phyloP scores from a whole-genome alignment of 2,888 invertebrate species.

The Tachystola acroxantha region DNA sequence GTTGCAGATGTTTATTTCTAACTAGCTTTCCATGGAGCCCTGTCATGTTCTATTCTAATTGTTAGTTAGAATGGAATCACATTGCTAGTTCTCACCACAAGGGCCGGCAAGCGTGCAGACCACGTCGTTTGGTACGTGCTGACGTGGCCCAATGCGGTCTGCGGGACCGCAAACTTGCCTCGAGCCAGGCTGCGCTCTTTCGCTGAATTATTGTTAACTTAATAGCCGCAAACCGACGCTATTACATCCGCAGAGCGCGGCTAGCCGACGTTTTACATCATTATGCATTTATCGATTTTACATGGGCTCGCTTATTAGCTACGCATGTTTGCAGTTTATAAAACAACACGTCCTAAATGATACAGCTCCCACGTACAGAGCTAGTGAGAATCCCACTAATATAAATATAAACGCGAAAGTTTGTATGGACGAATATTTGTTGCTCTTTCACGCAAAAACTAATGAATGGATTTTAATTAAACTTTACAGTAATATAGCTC shows the following conservation, averaged over 20 bases:
- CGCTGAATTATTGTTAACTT: slow-evolving; percentile 32
- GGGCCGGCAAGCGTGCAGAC: neutral
- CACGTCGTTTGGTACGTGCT: slow-evolving; percentile 14
- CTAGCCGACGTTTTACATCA: slow-evolving; percentile 22
- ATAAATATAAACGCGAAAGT: too few species aligned
- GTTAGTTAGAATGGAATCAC: slow-evolving; percentile 6
- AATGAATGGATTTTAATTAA: too few species aligned
- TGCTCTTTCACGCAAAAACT: too few species aligned
- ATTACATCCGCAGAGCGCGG: slow-evolving; percentile 25
- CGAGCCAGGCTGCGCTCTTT: slow-evolving; percentile 14
- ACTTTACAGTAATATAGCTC: too few species aligned
- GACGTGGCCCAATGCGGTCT: slow-evolving; percentile 42
- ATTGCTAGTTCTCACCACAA: slow-evolving; percentile 17
- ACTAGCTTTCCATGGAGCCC: slow-evolving; percentile 6
- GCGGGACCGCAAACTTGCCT: slow-evolving; percentile 23
- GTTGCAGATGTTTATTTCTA: slow-evolving; percentile 17
- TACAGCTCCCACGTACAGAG: neutral
- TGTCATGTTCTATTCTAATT: slow-evolving; percentile 10
- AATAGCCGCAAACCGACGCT: slow-evolving; percentile 28
- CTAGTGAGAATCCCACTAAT: slow-evolving; percentile 1
- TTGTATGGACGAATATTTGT: too few species aligned
- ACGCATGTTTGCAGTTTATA: slow-evolving; percentile 28
- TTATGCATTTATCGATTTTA: slow-evolving; percentile 46
- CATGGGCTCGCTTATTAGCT: slow-evolving; percentile 36
- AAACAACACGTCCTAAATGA: slow-evolving; percentile 11